Evolutionary conservation across 2,888 invertebrate genomes (phyloP).

Genomic region (Chrysodeixis includens): DNA sequence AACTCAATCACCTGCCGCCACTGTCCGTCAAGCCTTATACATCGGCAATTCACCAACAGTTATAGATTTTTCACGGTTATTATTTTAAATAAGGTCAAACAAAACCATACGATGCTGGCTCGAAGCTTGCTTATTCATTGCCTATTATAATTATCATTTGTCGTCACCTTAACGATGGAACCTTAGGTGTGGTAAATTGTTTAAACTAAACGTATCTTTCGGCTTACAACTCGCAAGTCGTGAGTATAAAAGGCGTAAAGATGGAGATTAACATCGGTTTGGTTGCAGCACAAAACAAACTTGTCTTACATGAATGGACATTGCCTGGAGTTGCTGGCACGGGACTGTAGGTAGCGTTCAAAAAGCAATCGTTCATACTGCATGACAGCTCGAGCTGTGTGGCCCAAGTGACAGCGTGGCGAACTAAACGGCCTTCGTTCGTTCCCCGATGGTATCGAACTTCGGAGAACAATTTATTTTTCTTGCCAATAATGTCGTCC

Average conservation of each 20-base stretch:
- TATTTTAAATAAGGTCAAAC: slow-evolving; percentile 27
- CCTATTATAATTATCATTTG: neutral
- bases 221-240: slow-evolving; percentile 42
- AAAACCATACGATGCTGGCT: neutral
- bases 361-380: slow-evolving; percentile 77
- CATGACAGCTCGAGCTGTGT: slow-evolving; percentile 75
- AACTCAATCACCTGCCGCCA: slow-evolving; percentile 69
- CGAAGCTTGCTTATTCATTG: neutral
- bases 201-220: slow-evolving; percentile 59
- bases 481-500: slow-evolving; percentile 42
- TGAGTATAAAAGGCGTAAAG: slow-evolving; percentile 45
- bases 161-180: neutral
- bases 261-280: slow-evolving; percentile 69
- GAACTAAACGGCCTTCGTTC: slow-evolving; percentile 52
- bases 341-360: slow-evolving; percentile 65
- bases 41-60: slow-evolving; percentile 52
- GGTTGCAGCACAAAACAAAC: slow-evolving; percentile 67
- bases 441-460: slow-evolving; percentile 51
- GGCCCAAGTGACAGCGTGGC: slow-evolving; percentile 60
- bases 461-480: slow-evolving; percentile 53
- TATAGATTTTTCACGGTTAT: slow-evolving; percentile 51
- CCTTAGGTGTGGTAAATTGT: slow-evolving; percentile 36
- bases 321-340: slow-evolving; percentile 60
- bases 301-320: slow-evolving; percentile 72
- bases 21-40: slow-evolving; percentile 65